Conservation (phyloP, 2,113 vertebrate genomes). For the Trogon melanurus region DNA sequence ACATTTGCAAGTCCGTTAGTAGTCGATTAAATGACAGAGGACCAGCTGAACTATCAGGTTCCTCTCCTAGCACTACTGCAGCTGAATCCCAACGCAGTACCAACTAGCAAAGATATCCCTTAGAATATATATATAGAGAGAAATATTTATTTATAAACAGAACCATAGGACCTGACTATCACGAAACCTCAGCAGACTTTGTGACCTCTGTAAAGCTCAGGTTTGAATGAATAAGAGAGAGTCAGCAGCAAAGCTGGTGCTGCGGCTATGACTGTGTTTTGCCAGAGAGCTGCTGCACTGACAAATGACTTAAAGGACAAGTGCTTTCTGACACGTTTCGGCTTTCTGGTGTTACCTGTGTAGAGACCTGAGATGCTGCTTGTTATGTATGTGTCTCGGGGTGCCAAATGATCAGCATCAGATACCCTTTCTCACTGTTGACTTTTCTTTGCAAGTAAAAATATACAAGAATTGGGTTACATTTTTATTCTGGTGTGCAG, state of each 20-base stretch:
- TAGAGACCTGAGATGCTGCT: accelerated
- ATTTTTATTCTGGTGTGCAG: not conserved
- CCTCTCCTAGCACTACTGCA: not conserved
- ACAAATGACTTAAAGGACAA: not conserved
- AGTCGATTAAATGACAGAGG: not conserved
- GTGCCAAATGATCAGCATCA: not conserved
- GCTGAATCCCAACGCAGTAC: not conserved
- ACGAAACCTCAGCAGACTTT: not conserved
- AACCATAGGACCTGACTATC: not conserved
- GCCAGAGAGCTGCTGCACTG: not conserved
- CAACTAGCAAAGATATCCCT: not conserved
- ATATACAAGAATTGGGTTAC: not conserved
- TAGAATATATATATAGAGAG: not conserved
- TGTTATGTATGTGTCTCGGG: not conserved
- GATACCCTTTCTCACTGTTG: not conserved
- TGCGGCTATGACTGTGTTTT: not conserved
- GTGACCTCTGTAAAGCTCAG: not conserved
- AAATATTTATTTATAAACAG: not conserved
- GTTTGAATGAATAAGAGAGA: not conserved
- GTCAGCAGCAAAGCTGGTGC: not conserved
- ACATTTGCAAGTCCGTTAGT: not conserved
- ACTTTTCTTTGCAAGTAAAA: not conserved
- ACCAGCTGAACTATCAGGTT: not conserved
- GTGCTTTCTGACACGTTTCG: not conserved
- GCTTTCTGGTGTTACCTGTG: not conserved